Evolutionary conservation across 2,113 vertebrate species (phyloP).

Genomic region (Daubentonia madagascariensis): DNA sequence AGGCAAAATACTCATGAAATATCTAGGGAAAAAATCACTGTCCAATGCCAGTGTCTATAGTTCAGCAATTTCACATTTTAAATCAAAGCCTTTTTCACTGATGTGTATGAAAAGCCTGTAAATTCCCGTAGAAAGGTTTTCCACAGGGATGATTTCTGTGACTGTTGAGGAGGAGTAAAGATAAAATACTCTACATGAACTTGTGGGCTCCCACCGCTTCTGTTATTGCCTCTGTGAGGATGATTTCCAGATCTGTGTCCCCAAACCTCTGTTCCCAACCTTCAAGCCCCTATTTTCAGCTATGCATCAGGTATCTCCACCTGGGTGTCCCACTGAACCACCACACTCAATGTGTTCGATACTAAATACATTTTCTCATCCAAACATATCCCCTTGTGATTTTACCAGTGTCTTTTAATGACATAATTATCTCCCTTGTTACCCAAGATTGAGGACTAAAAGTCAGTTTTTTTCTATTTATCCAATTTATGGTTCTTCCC

Average conservation of each 20-base stretch:
- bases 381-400: not conserved
- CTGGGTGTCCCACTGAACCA: not conserved
- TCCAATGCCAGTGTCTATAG: not conserved
- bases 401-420: not conserved
- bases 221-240: not conserved
- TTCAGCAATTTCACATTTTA: slow-evolving; percentile 11
- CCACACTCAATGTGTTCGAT: not conserved
- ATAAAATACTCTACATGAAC: not conserved
- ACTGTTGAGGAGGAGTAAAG: not conserved
- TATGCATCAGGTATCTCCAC: not conserved
- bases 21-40: not conserved
- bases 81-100: not conserved
- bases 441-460: not conserved
- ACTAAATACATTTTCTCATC: not conserved
- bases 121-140: not conserved
- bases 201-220: not conserved
- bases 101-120: not conserved
- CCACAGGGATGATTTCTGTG: not conserved
- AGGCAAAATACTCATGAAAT: not conserved
- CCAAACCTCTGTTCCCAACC: not conserved
- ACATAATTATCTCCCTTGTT: not conserved
- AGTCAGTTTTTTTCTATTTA: not conserved
- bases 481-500: not conserved
- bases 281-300: not conserved
- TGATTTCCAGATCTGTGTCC: not conserved